Evolutionary conservation across 2,797 vertebrate genomes (phyloP), one percentile per base, ranked within the genome.

Genomic region (Jordanella pulchra): DNA sequence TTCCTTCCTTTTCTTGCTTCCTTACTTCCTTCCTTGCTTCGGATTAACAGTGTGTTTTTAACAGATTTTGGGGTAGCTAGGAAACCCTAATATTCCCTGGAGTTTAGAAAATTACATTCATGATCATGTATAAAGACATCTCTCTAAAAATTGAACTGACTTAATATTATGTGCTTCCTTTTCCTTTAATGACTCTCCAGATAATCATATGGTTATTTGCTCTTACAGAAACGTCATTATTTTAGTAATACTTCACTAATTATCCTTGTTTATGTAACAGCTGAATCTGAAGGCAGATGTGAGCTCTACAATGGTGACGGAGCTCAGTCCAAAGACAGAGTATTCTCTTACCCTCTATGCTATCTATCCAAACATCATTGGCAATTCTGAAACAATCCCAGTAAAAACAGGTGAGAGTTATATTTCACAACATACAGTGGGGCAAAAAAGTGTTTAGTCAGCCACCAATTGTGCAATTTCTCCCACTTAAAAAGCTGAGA

Each of bases 271-370:
- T 70, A 30, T 79, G 30, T 48, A 42, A 70, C 93, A 97, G 97
- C 68, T 96, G 63, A 87, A 94, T 76, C 83, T 97, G 85, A 95
- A 95, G 25, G 94, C 92, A 66, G 94, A 95, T 72, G 90, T 93
- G 44, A 91, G 75, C 68, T 94, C 92, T 0, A 48, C 84, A 7
- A 47, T 95, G 66, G 92, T 97, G 82, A 92, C 89, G 0, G 93
- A 89, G 23, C 91, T 97, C 84, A 93, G 75, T 76, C 95, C 96
- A 1, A 93, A 92, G 83, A 95, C 93, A 0, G 90, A 93, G 18
- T 97, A 96, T 55, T 87, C 91, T 71, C 93, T 97, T 60, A 94
- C 89, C 0, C 74, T 96, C 71, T 93, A 94, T 9, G 96, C 95
- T n/a, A 4, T 94, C 65, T 96, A 97, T 11, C 91, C 92, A 10